Evolutionary conservation across 2,888 invertebrate genomes (phyloP).

Genomic region (Nemoura dubitans): DNA sequence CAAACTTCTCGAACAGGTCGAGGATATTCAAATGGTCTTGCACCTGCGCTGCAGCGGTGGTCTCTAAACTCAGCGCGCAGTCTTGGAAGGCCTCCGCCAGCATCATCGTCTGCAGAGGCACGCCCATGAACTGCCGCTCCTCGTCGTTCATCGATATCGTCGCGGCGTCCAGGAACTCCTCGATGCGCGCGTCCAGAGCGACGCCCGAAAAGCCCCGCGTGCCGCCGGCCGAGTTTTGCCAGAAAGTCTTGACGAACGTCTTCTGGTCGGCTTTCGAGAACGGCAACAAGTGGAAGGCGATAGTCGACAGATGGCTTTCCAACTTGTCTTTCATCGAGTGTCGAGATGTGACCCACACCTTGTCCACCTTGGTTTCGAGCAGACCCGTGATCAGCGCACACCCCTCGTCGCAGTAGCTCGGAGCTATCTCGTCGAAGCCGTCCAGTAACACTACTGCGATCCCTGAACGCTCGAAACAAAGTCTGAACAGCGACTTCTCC

Average conservation of each 20-base stretch:
- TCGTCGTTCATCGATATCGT: neutral
- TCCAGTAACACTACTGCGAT: conserved; percentile 33
- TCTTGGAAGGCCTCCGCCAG: conserved; percentile 24
- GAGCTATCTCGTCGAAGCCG: conserved; percentile 41
- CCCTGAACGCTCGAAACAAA: conserved; percentile 30
- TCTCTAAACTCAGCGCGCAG: neutral
- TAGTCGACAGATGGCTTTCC: neutral
- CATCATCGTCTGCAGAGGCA: conserved; percentile 25
- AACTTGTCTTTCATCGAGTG: conserved; percentile 1
- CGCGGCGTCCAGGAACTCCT: neutral
- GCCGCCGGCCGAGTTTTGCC: neutral
- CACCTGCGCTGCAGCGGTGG: neutral
- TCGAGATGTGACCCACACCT: conserved; percentile 31
- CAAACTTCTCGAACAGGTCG: neutral
- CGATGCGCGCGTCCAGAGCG: neutral
- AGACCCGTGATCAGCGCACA: conserved; percentile 19
- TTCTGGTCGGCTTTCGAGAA: neutral
- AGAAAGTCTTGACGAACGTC: neutral
- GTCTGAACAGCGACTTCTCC: conserved; percentile 15
- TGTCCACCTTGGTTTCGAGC: neutral
- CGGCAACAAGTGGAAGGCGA: neutral
- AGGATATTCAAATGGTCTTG: neutral
- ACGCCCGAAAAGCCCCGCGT: neutral
- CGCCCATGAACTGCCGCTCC: conserved; percentile 17
- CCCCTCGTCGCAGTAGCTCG: conserved; percentile 20